Conservation (phyloP, 2,888 invertebrate species). For the Leucania comma region DNA sequence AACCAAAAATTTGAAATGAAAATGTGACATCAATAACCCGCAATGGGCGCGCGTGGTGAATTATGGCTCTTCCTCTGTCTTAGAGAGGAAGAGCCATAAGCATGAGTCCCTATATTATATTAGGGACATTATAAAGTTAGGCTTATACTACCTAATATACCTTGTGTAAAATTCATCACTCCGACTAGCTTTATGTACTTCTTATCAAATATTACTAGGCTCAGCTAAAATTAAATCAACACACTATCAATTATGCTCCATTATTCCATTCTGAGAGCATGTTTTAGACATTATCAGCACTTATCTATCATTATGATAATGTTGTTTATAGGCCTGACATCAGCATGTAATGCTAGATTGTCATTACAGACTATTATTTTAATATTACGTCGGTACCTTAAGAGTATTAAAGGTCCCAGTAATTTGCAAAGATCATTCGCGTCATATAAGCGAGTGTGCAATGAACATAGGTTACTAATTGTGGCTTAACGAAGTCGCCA, state of each 20-base stretch:
- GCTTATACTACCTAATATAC: too few species aligned
- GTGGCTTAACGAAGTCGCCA: neutral
- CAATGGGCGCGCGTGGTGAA: too few species aligned
- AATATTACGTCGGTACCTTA: neutral
- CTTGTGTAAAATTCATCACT: neutral
- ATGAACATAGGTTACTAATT: too few species aligned
- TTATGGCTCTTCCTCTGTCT: too few species aligned
- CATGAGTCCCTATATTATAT: too few species aligned
- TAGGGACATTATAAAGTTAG: too few species aligned
- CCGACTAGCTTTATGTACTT: too few species aligned
- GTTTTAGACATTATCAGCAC: constrained; percentile 13
- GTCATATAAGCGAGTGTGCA: too few species aligned
- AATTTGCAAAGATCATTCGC: constrained; percentile 3
- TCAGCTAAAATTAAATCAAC: constrained; percentile 1
- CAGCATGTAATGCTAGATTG: neutral
- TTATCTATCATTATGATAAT: constrained; percentile 54
- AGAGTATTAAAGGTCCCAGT: neutral
- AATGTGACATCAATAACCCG: too few species aligned
- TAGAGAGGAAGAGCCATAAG: too few species aligned
- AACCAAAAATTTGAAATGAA: too few species aligned
- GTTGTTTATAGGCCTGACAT: constrained; percentile 10
- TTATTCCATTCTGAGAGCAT: constrained; percentile 15
- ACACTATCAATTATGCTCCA: constrained; percentile 17
- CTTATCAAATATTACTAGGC: neutral
- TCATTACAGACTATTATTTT: constrained; percentile 32